Base-by-base conservation (phyloP, 2,888 invertebrate species). In the Nephrotoma flavescens region DNA sequence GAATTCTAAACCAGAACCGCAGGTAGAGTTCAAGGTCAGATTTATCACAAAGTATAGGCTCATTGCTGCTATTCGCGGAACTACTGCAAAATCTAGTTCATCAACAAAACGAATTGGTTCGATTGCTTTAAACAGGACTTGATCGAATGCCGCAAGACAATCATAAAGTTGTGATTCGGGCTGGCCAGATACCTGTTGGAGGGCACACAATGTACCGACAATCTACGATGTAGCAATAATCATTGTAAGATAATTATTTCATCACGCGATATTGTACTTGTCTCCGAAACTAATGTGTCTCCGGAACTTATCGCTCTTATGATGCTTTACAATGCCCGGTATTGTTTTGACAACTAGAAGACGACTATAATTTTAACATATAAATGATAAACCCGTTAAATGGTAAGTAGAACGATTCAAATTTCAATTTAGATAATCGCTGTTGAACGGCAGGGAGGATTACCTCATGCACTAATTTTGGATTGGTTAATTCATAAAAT, bases 111-210 rank as follows among this genome's bases (percentile, higher is more conserved):
- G 15, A 41, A 47, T 71, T 86, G 44, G 88, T 86, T 15, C 83
- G 52, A 6, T 87, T 88, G n/a, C 89, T 89, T 45, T 89, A 88
- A 88, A 89, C 85, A 47, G 87, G 88, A 15, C 42, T 89, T 31
- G 88, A 89, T 6, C 83, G 3, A 42, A 88, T 89, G 88, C 88
- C 88, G 87, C 84, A 87, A 87, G 88, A 89, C 87, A 86, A 89
- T 85, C 87, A 87, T 86, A 87, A 88, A 88, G 1, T 19, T 19
- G 19, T 19, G 19, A 19, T 19, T 19, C 1, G 31, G 2, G 1
- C 31, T 31, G 31, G 86, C 88, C 89, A 71, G n/a, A 19, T 4
- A 19, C 1, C 71, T 71, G 71, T 6, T 71, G 71, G 71, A 71
- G 71, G 11, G 11, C 71, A 71, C 71, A 15, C 71, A 2, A 71